These are phyloP conservation scores for Pygoscelis adeliae DNA, from an alignment of 2,113 vertebrate genomes.

Conservation along the genomic window DNA sequence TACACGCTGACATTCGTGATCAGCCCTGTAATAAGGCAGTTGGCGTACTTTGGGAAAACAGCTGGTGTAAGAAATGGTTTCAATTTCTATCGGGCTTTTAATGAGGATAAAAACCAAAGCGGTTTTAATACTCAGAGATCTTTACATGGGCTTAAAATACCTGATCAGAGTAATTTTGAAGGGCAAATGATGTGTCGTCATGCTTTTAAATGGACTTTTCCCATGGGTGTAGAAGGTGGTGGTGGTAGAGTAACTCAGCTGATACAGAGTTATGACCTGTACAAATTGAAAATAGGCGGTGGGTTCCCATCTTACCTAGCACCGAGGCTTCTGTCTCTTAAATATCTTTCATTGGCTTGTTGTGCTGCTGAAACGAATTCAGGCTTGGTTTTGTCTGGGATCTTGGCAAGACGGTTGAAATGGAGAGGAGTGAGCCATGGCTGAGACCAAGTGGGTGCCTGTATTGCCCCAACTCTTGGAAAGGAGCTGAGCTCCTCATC, in stretches of 20 bases:
- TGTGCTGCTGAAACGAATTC: background rate
- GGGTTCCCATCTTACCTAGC: background rate
- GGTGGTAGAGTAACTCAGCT: background rate
- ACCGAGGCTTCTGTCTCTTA: background rate
- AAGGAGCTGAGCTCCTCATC: background rate
- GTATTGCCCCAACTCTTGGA: background rate
- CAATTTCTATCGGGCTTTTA: constrained; percentile 22
- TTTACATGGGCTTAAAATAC: background rate
- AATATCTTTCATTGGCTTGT: background rate
- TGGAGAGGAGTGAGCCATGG: background rate
- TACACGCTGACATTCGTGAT: background rate
- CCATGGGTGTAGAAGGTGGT: background rate
- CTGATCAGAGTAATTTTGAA: background rate
- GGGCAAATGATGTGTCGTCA: background rate
- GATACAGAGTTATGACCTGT: background rate
- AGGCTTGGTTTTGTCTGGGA: background rate
- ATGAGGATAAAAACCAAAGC: background rate
- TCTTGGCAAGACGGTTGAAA: background rate
- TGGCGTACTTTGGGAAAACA: background rate
- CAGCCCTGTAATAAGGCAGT: background rate
- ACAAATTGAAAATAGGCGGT: background rate
- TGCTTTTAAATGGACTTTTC: background rate
- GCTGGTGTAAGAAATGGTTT: background rate
- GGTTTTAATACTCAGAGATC: background rate
- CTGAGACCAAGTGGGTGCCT: background rate